Base-by-base conservation (phyloP, 2,888 invertebrate species). In the Podotricha telesiphe region DNA sequence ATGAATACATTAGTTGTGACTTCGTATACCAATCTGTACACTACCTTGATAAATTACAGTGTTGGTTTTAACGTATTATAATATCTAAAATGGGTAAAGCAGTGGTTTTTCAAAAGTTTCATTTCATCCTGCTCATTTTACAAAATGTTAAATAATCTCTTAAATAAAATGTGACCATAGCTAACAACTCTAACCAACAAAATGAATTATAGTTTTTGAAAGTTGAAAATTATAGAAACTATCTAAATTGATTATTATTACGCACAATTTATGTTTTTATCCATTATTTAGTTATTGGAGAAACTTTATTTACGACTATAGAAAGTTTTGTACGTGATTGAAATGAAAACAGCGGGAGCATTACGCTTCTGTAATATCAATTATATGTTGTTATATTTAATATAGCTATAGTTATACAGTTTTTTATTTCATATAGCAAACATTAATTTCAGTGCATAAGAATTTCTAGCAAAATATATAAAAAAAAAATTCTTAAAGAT, bases 271-370 rank as follows among this genome's bases (percentile, higher is more conserved):
- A 67, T 34, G 34, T 62, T 47, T 67, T 67, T 51, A 67, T 13
- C 50, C 34, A 37, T 62, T 53, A 53, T 62, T 61, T 47, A 53
- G 28, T 51, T 48, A 67, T 67, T 53, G 61, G 69, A 67, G 70
- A 70, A 67, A 70, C 45, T 67, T 58, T 58, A 62, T 69, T 63
- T 19, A 63, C 62, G 55, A 67, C 34, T 37, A 50, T 70, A 64
- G 70, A 70, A 70, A 70, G 70, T 70, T 55, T 58, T 56, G 51
- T 45, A 70, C 62, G 67, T 67, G 67, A 63, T 67, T 42, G 22
- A 28, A 63, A 63, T 63, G 62, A 34, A 66, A 67, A 63, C 50
- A 34, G 59, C 62, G 63, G 55, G 17, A 17, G 34, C 17, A 17
- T 55, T 55, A 37, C 55, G 55, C 55, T 55, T 55, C 34, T 55